These are phyloP conservation scores for Scotopteryx bipunctaria DNA, from an alignment of 2,888 invertebrate species.

Conservation along the genomic window DNA sequence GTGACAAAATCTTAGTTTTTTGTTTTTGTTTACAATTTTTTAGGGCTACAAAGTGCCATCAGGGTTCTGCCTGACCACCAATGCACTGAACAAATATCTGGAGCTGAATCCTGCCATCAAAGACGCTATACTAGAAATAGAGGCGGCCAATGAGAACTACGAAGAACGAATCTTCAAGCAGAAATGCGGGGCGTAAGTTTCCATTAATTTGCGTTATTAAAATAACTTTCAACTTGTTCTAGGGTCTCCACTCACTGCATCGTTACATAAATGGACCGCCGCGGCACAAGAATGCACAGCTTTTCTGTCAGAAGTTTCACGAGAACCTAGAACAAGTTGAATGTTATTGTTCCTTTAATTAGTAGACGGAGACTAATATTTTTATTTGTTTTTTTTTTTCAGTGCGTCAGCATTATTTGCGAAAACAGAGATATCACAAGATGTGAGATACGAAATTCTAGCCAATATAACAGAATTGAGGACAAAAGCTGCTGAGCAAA, in stretches of 20 bases:
- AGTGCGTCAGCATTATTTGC: conserved; percentile 75
- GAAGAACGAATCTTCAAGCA: conserved; percentile 73
- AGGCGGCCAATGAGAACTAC: conserved; percentile 77
- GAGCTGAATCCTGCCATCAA: conserved; percentile 67
- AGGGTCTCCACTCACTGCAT: no score
- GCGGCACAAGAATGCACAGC: no score
- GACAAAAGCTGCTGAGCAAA: conserved; percentile 50
- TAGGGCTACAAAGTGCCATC: conserved; percentile 85
- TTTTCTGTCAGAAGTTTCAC: no score
- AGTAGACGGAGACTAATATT: no score
- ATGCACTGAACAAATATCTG: conserved; percentile 85
- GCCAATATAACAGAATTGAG: conserved; percentile 55
- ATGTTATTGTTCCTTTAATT: no score
- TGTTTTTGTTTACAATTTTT: conserved; percentile 27
- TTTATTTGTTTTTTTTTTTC: no score
- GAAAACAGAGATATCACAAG: conserved; percentile 60
- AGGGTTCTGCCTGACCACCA: conserved; percentile 87
- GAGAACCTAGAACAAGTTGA: no score
- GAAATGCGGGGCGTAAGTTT: conserved; percentile 73
- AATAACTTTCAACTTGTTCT: no score
- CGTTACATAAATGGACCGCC: no score
- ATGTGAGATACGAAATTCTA: conserved; percentile 64
- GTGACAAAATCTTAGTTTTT: no score
- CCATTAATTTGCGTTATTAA: no score
- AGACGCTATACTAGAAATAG: conserved; percentile 75